A percentile compares a stretch with the other conserved stretches of the same genome.
phyloP scores from a whole-genome alignment of 64 coral and sea anemone species.

The Montipora efflorescens region DNA sequence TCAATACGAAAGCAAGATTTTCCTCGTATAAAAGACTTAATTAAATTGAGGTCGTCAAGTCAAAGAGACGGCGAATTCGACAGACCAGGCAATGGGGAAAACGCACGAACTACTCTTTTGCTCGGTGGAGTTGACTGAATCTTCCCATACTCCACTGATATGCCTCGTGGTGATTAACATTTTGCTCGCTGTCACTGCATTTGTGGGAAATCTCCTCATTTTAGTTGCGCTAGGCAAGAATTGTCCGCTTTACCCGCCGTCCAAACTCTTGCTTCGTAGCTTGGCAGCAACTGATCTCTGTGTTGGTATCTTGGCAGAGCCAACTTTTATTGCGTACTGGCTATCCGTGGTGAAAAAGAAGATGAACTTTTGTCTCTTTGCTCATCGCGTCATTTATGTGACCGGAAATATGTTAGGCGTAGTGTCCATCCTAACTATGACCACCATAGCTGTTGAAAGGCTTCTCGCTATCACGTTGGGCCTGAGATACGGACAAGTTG shows the following conservation, averaged over 20 bases:
- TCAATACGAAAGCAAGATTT: too few relatives aligned
- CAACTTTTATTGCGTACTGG: too few relatives aligned
- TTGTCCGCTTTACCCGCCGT: neutral
- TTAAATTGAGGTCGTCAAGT: too few relatives aligned
- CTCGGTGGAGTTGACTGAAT: neutral
- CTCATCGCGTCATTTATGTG: too few relatives aligned
- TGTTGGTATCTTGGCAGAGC: too few relatives aligned
- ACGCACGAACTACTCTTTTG: neutral
- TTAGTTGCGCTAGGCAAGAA: conserved; percentile 2
- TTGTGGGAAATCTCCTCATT: neutral
- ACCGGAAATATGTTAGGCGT: neutral
- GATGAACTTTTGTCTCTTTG: too few relatives aligned
- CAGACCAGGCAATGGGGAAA: neutral
- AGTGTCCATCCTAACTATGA: conserved; percentile 5
- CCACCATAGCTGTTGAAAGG: neutral
- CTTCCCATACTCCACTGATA: neutral
- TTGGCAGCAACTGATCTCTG: neutral
- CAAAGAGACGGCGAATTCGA: neutral
- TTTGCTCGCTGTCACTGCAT: neutral
- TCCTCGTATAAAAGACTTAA: too few relatives aligned
- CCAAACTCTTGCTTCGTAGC: neutral
- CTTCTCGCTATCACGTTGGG: neutral
- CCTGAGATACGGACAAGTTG: conserved; percentile 23
- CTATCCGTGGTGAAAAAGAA: too few relatives aligned
- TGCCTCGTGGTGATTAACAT: neutral